Evolutionary conservation across 1,140 invertebrate genomes (phyloP).

Genomic region (Cydia splendana): DNA sequence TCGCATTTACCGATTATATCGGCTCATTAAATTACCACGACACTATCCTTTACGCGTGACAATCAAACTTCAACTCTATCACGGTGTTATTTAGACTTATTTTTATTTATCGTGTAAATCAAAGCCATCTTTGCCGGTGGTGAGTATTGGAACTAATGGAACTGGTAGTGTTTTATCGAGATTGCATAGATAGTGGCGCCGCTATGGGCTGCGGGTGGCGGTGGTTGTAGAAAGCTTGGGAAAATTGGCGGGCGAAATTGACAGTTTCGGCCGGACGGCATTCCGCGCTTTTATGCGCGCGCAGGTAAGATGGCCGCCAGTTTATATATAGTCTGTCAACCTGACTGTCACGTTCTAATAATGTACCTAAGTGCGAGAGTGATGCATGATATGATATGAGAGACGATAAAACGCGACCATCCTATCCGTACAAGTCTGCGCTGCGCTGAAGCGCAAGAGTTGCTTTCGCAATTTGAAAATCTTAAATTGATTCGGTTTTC

Average conservation of each 20-base stretch:
- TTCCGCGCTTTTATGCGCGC: slow-evolving; percentile 10
- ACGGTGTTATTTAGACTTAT: background rate
- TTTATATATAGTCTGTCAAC: too few species aligned
- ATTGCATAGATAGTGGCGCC: background rate
- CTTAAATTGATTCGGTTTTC: too few species aligned
- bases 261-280: slow-evolving; percentile 29
- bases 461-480: too few species aligned
- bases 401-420: too few species aligned
- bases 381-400: too few species aligned
- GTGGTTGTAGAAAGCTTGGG: slow-evolving; percentile 24
- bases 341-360: too few species aligned
- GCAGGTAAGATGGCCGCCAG: background rate
- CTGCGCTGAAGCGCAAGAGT: too few species aligned
- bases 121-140: background rate
- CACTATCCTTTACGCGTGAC: background rate
- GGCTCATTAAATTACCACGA: background rate
- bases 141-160: background rate
- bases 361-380: too few species aligned
- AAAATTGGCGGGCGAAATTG: slow-evolving; percentile 31
- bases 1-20: background rate
- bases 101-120: too few species aligned
- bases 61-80: background rate
- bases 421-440: too few species aligned
- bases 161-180: background rate
- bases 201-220: background rate